Evolutionary conservation across 2,797 vertebrate species (phyloP), one percentile per base, ranked within the genome.

Genomic region (Micropoecilia bifurca): DNA sequence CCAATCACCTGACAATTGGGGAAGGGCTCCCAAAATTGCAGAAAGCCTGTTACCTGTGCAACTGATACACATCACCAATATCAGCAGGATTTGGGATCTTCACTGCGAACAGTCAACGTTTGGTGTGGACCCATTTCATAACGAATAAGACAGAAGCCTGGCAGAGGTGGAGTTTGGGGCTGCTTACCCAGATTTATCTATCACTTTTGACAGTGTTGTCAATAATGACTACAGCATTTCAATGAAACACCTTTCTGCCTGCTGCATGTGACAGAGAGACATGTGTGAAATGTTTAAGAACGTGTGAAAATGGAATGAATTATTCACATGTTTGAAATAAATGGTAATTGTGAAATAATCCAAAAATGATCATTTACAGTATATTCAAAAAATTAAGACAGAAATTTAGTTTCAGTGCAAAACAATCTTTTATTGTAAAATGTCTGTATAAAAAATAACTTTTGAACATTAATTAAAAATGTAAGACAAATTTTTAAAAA

Each of bases 41-140:
- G 22, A 55, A n/a, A 55, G 22, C 50, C 22, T 55, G 6, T 25
- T 55, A 25, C 50, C 20, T 8, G 22, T 55, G 50, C 20, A 6
- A 25, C 50, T 55, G 50, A 55, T 25, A 22, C 50, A 25, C 5
- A 8, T 69, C 36, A 69, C 18, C 18, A 9, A 3, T 69, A 69
- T 69, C 66, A 43, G 66, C 66, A 69, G 20, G 66, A 69, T 69
- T 69, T 69, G 20, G 39, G 66, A 69, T 43, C 36, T 69, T 69
- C 66, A 8, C 66, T 69, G 33, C 33, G 18, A 68, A 63, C 59
- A 36, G 66, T 69, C 66, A 69, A 69, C 39, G 20, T 69, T 43
- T 69, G 66, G 66, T 69, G 66, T 22, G 66, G 66, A 69, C 39
- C 66, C 66, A 43, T 69, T 69, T 69, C 66, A 41, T 41, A 69